Conservation (phyloP, 2,888 invertebrate genomes). For the Arenicola marina region DNA sequence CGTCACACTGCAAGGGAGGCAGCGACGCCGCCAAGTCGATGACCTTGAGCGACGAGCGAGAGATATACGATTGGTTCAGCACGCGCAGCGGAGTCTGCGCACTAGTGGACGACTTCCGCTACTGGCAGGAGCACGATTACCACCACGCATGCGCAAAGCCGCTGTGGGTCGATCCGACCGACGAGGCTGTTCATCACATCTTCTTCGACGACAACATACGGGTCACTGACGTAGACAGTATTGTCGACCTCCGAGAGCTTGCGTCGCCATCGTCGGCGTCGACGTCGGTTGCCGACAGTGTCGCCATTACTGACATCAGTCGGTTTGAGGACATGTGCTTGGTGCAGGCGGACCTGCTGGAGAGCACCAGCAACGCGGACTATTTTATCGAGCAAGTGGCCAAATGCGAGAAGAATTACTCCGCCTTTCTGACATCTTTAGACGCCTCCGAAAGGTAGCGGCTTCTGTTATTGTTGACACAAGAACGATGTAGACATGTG, state of each 20-base stretch:
- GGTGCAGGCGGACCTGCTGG: constrained; percentile 57
- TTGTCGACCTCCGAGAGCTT: constrained; percentile 53
- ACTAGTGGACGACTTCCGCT: constrained; percentile 54
- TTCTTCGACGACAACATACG: constrained; percentile 60
- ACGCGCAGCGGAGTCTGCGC: constrained; percentile 47
- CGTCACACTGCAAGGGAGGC: background rate
- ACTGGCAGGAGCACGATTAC: constrained; percentile 54
- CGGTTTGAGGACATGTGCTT: constrained; percentile 49
- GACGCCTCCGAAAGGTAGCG: too few species aligned
- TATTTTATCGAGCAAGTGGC: constrained; percentile 51
- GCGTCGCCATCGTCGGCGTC: constrained; percentile 25
- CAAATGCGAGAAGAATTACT: constrained; percentile 49
- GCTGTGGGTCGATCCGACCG: constrained; percentile 51
- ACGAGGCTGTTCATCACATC: constrained; percentile 52
- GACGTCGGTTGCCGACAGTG: constrained; percentile 28
- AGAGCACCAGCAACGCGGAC: constrained; percentile 47
- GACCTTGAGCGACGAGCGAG: constrained; percentile 34
- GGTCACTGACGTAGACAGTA: constrained; percentile 54
- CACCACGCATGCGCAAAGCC: constrained; percentile 52
- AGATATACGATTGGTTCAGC: constrained; percentile 49
- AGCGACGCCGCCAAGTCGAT: background rate
- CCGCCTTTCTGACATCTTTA: constrained; percentile 4
- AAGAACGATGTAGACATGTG: too few species aligned
- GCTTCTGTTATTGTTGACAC: too few species aligned
- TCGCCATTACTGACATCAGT: constrained; percentile 41